Base-by-base conservation (phyloP, 2,113 vertebrate genomes). In the Bungarus multicinctus region DNA sequence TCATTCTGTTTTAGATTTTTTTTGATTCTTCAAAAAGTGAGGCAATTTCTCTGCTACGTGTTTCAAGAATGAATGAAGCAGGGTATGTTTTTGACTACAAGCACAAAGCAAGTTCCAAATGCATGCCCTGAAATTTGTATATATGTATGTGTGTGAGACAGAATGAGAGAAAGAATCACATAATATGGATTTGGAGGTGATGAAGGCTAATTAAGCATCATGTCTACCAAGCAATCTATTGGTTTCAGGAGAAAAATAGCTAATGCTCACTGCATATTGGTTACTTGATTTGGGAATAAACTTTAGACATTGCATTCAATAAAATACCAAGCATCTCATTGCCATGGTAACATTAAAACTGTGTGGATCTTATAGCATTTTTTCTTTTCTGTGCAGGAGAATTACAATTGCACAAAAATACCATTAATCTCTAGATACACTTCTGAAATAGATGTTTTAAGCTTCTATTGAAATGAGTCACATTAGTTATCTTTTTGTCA, bases 341-440 rank as follows among this genome's bases (percentile, higher is more conserved):
- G 93, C 96, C 95, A 97, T 98, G 96, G 97, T 97, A 98, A 98
- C 96, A 94, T 95, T 95, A 93, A 96, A 94, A 94, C 92, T 85
- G 96, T 94, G 93, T 95, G 90, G 93, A 96, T 85, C 92, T 94
- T 94, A 90, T 95, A 94, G 93, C 94, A 92, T 94, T 81, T 95
- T 88, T 12, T 55, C 93, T 88, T 54, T n/a, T 16, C n/a, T 88
- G 23, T 95, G 93, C 91, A 94, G 90, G 89, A 93, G 94, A 97
- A 97, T 96, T 97, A 94, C 95, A 96, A 90, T 93, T 93, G 92
- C 94, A 89, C 88, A 91, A 96, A 74, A 97, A 97, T 95, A 95
- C 93, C 90, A 8, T 8, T 89, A 90, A 93, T 97, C 95, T 97
- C 89, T 85, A 96, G 95, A 96, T 20, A 95, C 89, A 89, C 93